Evolutionary conservation across 2,888 invertebrate species (phyloP).

Genomic region (Trachelus tabidus): DNA sequence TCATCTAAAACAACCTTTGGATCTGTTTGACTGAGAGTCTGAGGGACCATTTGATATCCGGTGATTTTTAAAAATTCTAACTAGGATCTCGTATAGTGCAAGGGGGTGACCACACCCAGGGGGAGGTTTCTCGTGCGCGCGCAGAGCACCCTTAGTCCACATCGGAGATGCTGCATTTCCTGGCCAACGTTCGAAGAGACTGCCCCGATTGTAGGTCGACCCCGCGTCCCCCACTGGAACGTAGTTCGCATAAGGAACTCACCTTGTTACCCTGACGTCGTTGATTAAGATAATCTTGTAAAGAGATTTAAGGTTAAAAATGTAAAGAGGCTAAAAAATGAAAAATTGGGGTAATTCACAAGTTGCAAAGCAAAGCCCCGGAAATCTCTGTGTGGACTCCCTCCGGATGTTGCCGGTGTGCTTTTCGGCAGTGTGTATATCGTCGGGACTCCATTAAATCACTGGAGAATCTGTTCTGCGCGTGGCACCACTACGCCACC

Average conservation of each 20-base stretch:
- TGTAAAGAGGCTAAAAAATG: background rate
- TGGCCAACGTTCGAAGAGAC: slow-evolving; percentile 24
- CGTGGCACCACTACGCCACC: slow-evolving; percentile 45
- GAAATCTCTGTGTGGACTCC: background rate
- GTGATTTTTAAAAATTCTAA: background rate
- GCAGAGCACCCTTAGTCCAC: slow-evolving; percentile 34
- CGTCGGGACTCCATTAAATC: slow-evolving; percentile 62
- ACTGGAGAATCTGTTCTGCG: slow-evolving; percentile 62
- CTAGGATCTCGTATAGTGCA: slow-evolving; percentile 24
- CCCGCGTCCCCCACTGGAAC: background rate
- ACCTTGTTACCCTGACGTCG: background rate
- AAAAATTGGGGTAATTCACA: background rate
- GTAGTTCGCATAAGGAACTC: background rate
- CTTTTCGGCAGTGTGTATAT: slow-evolving; percentile 34
- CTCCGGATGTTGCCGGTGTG: slow-evolving; percentile 8
- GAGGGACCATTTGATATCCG: background rate
- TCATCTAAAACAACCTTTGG: background rate
- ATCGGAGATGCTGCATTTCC: slow-evolving; percentile 23
- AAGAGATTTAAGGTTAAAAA: background rate
- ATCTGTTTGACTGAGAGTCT: background rate
- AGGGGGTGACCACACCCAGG: slow-evolving; percentile 50
- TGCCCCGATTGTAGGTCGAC: background rate
- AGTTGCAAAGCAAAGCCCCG: background rate
- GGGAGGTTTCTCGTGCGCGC: slow-evolving; percentile 53
- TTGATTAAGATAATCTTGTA: background rate